Conservation (phyloP, 2,797 vertebrate genomes). For the Balearica regulorum region DNA sequence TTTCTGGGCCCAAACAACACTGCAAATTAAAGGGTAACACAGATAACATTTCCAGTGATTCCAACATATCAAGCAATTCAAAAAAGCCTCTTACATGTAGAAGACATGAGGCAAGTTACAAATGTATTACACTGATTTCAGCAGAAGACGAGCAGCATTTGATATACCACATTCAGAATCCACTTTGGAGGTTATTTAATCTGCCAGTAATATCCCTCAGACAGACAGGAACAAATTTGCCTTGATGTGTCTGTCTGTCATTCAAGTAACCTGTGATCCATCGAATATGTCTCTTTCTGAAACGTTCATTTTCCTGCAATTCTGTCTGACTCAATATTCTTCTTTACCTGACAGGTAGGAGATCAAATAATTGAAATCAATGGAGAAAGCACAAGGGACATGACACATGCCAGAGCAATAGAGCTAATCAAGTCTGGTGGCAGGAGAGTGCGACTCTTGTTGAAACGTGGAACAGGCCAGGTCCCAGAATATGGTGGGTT, state of each 20-base stretch:
- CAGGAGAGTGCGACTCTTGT: conserved; percentile 88
- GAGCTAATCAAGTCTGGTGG: conserved; percentile 98
- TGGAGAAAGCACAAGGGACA: conserved; percentile 94
- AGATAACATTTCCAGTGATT: background rate
- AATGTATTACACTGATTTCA: background rate
- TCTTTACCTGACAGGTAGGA: conserved; percentile 84
- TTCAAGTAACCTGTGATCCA: conserved; percentile 36
- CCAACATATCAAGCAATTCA: background rate
- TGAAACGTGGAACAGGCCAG: conserved; percentile 95
- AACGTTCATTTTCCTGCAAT: conserved; percentile 42
- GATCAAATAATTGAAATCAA: conserved; percentile 99
- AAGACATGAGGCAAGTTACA: background rate
- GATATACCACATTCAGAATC: background rate
- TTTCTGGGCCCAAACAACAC: background rate
- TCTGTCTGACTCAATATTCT: conserved; percentile 62
- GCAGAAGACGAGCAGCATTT: background rate
- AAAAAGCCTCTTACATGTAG: background rate
- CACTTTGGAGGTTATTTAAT: conserved; percentile 24
- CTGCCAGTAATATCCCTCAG: conserved; percentile 35
- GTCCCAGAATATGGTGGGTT: conserved; percentile 97
- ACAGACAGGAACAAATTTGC: conserved; percentile 53
- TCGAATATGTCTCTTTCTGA: conserved; percentile 34
- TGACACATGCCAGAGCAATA: conserved; percentile 95
- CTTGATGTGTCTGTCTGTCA: conserved; percentile 50
- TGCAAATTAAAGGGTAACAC: background rate